A percentile compares a stretch with the other conserved stretches of the same genome.
Conservation (phyloP, 2,888 invertebrate species). For the Macrophya alboannulata region DNA sequence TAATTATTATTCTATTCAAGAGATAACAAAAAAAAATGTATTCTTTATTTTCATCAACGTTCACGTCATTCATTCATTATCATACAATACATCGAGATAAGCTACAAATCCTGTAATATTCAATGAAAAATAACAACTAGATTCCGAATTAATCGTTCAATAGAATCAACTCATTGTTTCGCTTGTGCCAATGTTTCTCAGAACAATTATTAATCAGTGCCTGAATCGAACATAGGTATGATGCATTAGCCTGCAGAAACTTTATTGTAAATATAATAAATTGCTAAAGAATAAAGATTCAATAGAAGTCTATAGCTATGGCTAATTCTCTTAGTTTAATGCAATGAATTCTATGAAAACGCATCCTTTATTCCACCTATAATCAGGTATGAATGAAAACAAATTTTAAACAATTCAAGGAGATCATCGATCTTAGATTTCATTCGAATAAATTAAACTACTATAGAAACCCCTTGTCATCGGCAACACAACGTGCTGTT, state of each 20-base stretch:
- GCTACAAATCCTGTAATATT: not conserved
- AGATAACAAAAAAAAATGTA: not conserved
- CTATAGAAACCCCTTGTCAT: not conserved
- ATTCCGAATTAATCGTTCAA: not conserved
- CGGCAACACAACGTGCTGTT: not conserved
- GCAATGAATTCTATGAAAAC: not conserved
- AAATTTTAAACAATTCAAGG: not conserved
- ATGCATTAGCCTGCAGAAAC: not conserved
- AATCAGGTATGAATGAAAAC: not conserved
- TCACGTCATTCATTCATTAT: conserved; percentile 2
- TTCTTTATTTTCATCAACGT: not conserved
- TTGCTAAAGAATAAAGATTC: not conserved
- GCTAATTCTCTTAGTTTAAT: not conserved
- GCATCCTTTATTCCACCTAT: not conserved
- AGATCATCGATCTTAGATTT: not conserved
- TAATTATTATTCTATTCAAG: conserved; percentile 36
- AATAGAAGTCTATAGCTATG: not conserved
- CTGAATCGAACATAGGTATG: not conserved
- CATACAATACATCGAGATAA: not conserved
- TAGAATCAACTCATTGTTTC: not conserved
- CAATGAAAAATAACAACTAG: not conserved
- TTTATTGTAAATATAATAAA: not conserved
- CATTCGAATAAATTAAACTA: not conserved
- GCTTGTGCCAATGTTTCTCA: not conserved
- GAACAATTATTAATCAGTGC: not conserved